Percentiles rank a stretch among this genome's conserved stretches.
phyloP scores from a whole-genome alignment of 1,140 invertebrate species.

The Medauroidea extradentata region DNA sequence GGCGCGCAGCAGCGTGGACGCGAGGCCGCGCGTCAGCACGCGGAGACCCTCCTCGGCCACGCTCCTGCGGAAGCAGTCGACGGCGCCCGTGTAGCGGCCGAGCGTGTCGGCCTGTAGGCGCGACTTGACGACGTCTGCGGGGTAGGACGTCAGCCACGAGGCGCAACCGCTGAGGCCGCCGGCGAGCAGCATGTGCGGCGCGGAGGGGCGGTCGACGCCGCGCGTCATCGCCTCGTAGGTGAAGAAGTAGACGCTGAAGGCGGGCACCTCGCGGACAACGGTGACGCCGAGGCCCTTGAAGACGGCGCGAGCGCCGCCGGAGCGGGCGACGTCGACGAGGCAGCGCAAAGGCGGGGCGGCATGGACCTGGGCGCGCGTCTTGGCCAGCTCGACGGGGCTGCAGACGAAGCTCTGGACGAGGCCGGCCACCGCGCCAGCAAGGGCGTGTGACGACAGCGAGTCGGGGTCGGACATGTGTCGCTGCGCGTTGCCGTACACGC shows the following conservation, averaged over 20 bases:
- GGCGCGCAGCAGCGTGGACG: conserved; percentile 73
- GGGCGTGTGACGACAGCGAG: conserved; percentile 58
- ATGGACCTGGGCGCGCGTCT: conserved; percentile 72
- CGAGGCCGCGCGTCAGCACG: conserved; percentile 65
- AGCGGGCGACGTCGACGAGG: conserved; percentile 17
- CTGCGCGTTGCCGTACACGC: conserved; percentile 77
- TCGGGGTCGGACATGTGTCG: conserved; percentile 52
- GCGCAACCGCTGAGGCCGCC: conserved; percentile 78
- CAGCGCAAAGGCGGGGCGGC: not conserved
- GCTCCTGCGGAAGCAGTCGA: conserved; percentile 68
- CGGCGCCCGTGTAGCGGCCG: conserved; percentile 55
- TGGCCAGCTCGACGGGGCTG: conserved; percentile 82
- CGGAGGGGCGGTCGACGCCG: conserved; percentile 42
- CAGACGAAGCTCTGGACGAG: conserved; percentile 75
- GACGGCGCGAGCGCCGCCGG: conserved; percentile 61
- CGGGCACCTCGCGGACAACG: conserved; percentile 67
- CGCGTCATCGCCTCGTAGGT: conserved; percentile 68
- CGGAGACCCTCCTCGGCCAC: conserved; percentile 60
- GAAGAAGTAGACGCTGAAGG: conserved; percentile 65
- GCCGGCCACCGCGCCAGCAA: conserved; percentile 70
- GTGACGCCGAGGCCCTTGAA: conserved; percentile 75
- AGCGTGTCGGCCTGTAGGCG: conserved; percentile 70
- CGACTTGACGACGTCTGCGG: conserved; percentile 86
- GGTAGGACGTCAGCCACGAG: conserved; percentile 84
- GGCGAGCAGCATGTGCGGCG: conserved; percentile 60